These are phyloP conservation scores for Poecilia wingei DNA, from an alignment of 2,797 vertebrate species.

Conservation along the genomic window DNA sequence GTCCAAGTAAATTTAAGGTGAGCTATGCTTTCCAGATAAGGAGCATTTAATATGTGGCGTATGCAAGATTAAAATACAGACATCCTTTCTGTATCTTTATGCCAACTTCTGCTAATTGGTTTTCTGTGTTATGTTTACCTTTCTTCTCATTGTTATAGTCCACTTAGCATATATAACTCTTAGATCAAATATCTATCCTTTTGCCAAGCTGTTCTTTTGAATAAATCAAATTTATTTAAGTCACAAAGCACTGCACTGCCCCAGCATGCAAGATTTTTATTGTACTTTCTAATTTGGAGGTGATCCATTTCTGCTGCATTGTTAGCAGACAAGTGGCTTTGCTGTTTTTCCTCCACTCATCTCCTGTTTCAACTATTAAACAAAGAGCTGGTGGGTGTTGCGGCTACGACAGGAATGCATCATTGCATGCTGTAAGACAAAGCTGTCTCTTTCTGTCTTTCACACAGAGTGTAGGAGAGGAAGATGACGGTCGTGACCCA, in stretches of 20 bases:
- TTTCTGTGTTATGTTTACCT: slow-evolving; percentile 9
- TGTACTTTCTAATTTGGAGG: slow-evolving; percentile 28
- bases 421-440: slow-evolving; percentile 36
- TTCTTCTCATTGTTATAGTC: slow-evolving; percentile 16
- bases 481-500: slow-evolving; percentile 35
- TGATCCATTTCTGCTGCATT: slow-evolving; percentile 37
- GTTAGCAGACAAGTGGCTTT: slow-evolving; percentile 41
- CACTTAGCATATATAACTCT: slow-evolving; percentile 57
- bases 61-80: not conserved
- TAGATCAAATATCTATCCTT: slow-evolving; percentile 48
- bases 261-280: slow-evolving; percentile 10
- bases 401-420: slow-evolving; percentile 37
- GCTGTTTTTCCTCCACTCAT: slow-evolving; percentile 50
- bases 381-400: slow-evolving; percentile 59
- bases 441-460: slow-evolving; percentile 24
- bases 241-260: slow-evolving; percentile 2
- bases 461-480: slow-evolving; percentile 25
- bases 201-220: slow-evolving; percentile 3
- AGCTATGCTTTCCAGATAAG: not conserved
- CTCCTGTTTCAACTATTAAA: slow-evolving; percentile 60
- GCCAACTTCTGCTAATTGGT: slow-evolving; percentile 10
- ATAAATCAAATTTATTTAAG: slow-evolving; percentile 9
- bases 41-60: not conserved
- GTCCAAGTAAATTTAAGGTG: slow-evolving; percentile 22
- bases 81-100: slow-evolving; percentile 7